Evolutionary conservation across 2,888 invertebrate genomes (phyloP).

Genomic region (Cheilosia vulpina): DNA sequence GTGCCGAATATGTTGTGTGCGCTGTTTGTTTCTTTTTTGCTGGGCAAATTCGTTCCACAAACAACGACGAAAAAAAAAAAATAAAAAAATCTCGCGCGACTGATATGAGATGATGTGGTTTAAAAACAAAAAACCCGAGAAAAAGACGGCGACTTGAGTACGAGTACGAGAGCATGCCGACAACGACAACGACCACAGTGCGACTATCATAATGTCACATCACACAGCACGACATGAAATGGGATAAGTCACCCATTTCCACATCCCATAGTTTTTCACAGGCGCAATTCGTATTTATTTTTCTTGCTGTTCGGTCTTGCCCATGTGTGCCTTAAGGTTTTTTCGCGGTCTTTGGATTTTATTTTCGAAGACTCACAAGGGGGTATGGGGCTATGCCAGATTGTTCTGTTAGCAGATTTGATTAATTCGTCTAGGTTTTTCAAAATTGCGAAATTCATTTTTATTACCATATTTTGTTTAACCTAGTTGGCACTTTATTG

Average conservation of each 20-base stretch:
- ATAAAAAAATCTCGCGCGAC: constrained; percentile 30
- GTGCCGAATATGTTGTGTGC: constrained; percentile 58
- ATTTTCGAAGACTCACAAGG: not conserved
- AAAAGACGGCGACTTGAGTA: constrained; percentile 40
- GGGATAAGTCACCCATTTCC: constrained; percentile 75
- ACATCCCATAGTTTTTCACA: constrained; percentile 51
- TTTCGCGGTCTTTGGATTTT: not conserved
- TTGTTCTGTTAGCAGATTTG: not conserved
- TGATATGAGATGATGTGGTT: constrained; percentile 69
- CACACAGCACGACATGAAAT: constrained; percentile 75
- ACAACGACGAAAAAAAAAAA: constrained; percentile 38
- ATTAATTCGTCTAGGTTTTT: not conserved
- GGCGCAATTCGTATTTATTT: constrained; percentile 1
- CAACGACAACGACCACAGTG: constrained; percentile 52
- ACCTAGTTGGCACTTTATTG: too few species aligned
- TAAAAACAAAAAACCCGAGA: constrained; percentile 28
- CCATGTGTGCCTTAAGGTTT: constrained; percentile 37
- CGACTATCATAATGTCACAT: constrained; percentile 75
- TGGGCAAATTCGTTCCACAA: constrained; percentile 65
- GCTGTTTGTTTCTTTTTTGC: constrained; percentile 19
- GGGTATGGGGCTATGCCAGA: not conserved
- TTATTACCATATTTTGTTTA: too few species aligned
- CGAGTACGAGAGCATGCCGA: constrained; percentile 23
- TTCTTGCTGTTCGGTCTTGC: constrained; percentile 4
- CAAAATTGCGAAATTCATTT: too few species aligned